These are phyloP conservation scores for Lepus oiostolus DNA, from an alignment of 2,797 vertebrate genomes.

Conservation along the genomic window DNA sequence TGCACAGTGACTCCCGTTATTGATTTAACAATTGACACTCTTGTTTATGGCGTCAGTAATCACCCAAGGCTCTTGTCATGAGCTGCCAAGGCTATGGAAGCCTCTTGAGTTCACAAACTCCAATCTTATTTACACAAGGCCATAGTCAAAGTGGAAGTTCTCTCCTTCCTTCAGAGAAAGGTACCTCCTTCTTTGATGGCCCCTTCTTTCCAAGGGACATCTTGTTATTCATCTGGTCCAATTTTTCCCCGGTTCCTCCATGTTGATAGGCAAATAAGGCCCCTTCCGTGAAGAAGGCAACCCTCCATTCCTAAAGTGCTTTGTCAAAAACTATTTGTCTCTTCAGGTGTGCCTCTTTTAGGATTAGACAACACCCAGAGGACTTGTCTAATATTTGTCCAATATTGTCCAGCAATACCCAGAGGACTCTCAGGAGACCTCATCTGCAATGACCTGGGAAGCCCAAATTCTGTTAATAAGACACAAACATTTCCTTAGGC, in stretches of 20 bases:
- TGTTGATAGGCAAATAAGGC: background rate
- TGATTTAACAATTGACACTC: no score
- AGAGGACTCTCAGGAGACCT: constrained; percentile 21
- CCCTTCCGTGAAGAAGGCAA: background rate
- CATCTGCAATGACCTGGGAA: constrained; percentile 47
- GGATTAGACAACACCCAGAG: background rate
- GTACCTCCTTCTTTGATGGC: no score
- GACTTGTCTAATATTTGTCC: no score
- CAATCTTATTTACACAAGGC: no score
- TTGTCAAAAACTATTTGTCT: background rate
- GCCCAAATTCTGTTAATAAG: constrained; percentile 59
- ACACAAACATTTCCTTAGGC: constrained; percentile 5
- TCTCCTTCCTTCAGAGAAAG: no score
- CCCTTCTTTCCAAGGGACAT: background rate
- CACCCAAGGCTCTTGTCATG: no score
- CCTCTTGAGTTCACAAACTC: no score
- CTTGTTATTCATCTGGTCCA: background rate
- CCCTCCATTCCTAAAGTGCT: constrained; percentile 10
- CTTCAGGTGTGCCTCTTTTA: constrained; percentile 31
- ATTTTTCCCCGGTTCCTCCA: background rate
- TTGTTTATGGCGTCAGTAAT: no score
- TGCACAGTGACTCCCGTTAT: no score
- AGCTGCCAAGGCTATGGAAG: no score
- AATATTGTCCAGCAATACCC: background rate
- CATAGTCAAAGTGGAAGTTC: no score